Evolutionary conservation across 2,113 vertebrate species (phyloP), one percentile per base, ranked within the genome.

Genomic region (Sylvilagus bachmani): DNA sequence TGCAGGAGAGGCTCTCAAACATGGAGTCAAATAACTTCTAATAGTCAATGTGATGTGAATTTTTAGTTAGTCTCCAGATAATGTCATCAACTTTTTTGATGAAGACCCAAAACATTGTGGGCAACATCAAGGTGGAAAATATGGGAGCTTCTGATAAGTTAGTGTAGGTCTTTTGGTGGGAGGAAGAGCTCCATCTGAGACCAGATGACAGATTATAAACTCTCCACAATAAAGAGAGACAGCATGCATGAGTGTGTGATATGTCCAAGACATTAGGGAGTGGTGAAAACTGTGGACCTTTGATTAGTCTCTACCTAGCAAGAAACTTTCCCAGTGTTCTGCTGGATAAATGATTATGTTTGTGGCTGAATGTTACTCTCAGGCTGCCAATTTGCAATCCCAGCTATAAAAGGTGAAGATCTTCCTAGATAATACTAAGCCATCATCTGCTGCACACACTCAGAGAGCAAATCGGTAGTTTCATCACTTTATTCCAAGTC

Each of bases 1-100:
- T 74, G 74, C 75, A 94, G 58, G 31, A 88, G 51, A 86, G 53
- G 25, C 73, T 97, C 70, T 33, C 36, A 95, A 87, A 75, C 19
- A 24, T 55, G 51, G 14, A 89, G 21, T 75, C n/a, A 79, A 79
- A 14, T 61, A 29, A 66, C 81, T 91, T 82, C 79, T 80, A 66
- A 49, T n/a, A 36, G 38, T 70, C 44, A 61, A 21, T 64, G 21
- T 14, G 31, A 66, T 80, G 82, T 75, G 92, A 79, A 75, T 75
- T 86, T 93, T 94, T 92, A 66, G 71, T 33, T 74, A 51, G 10
- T 83, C 53, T 82, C 21, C 1, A 36, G 74, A 67, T 6, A 24
- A 0, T 1, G 66, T 75, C 89, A 33, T 70, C 69, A 61, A 11
- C 70, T 31, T 80, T 86, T 66, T 55, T 66, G 21, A 36, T 61